These are phyloP conservation scores for Palythoa heliodiscus DNA, from an alignment of 92 coral and sea anemone species.

Conservation along the genomic window DNA sequence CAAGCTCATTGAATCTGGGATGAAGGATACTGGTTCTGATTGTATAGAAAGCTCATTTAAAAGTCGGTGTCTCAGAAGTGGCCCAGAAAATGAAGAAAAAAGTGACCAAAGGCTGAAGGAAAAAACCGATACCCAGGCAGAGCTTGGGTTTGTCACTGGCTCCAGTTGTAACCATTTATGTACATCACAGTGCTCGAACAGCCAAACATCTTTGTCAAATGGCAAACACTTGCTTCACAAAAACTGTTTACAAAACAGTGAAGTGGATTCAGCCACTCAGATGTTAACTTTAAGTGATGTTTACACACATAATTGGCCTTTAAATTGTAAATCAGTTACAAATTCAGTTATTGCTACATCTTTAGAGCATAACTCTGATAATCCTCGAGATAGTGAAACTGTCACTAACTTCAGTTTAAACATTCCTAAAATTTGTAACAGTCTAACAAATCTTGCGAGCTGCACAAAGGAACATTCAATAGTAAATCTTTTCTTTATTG, in stretches of 20 bases:
- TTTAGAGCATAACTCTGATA: background rate
- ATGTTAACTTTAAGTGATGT: slow-evolving; percentile 59
- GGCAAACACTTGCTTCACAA: background rate
- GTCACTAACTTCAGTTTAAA: background rate
- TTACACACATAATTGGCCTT: slow-evolving; percentile 59
- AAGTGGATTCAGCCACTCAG: too few species aligned
- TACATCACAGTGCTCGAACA: background rate
- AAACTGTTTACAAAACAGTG: background rate
- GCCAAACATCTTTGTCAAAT: background rate
- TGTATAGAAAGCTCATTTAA: background rate
- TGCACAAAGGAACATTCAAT: too few species aligned
- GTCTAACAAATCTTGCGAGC: too few species aligned
- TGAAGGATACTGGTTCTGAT: background rate
- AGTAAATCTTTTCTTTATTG: slow-evolving; percentile 71
- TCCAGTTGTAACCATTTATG: slow-evolving; percentile 38
- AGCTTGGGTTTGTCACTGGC: too few species aligned
- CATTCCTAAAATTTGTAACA: too few species aligned
- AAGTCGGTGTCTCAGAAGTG: slow-evolving; percentile 13
- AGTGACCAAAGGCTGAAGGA: too few species aligned
- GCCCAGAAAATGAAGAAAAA: too few species aligned
- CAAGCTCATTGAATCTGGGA: slow-evolving; percentile 37
- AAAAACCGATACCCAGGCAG: slow-evolving; percentile 46
- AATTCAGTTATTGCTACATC: background rate
- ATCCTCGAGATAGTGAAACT: background rate
- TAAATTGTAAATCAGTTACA: background rate